These are phyloP conservation scores for Apistogramma diplotaenia DNA, from an alignment of 2,113 vertebrate species.

Conservation along the genomic window DNA sequence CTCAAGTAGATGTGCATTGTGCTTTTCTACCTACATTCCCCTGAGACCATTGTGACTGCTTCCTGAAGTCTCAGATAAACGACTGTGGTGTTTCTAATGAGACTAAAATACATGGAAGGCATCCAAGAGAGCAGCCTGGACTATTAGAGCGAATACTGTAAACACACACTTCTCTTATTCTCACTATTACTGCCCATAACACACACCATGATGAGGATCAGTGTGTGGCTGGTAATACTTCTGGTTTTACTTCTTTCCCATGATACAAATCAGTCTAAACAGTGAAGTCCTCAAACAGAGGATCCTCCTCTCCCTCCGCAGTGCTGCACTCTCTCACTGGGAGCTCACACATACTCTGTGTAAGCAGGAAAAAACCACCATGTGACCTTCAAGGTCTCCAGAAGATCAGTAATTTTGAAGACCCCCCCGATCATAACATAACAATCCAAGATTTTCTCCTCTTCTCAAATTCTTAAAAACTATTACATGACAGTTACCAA, in stretches of 20 bases:
- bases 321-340: background rate
- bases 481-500: background rate
- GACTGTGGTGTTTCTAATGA: conserved; percentile 21
- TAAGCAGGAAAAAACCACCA: background rate
- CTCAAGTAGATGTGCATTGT: conserved; percentile 22
- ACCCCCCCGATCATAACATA: background rate
- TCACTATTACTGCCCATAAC: background rate
- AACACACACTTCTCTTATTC: background rate
- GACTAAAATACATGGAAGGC: background rate
- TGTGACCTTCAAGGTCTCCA: background rate
- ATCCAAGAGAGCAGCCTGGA: background rate
- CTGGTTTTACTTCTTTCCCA: too few species aligned
- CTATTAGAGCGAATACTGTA: background rate
- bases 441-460: background rate
- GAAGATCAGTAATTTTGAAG: background rate
- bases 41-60: background rate
- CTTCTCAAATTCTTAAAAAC: background rate
- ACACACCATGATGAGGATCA: background rate
- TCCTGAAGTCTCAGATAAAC: conserved; percentile 4
- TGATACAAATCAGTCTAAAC: background rate
- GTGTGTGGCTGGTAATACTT: background rate
- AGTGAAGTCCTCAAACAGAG: background rate
- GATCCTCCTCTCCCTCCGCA: background rate
- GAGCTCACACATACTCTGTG: background rate
- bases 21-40: conserved; percentile 30